Evolutionary conservation across 1,140 invertebrate species (phyloP).

Genomic region (Drosophila tani): DNA sequence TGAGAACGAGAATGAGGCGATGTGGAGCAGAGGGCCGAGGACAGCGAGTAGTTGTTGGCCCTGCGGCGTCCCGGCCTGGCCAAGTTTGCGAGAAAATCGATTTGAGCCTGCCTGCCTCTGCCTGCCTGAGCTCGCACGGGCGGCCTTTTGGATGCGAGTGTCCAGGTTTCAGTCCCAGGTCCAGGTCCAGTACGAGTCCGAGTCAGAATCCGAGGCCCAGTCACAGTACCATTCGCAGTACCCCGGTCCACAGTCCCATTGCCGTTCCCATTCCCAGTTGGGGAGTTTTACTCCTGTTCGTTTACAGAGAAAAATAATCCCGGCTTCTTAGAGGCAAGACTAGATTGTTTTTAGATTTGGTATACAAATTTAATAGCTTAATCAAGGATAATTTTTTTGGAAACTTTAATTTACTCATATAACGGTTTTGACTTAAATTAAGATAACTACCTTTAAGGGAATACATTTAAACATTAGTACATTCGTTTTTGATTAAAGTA

Average conservation of each 20-base stretch:
- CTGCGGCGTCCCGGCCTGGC: constrained; percentile 50
- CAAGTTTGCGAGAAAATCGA: constrained; percentile 82
- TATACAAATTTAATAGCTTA: not conserved
- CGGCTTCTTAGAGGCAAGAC: not conserved
- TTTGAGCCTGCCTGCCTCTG: constrained; percentile 51
- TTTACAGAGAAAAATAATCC: constrained; percentile 8
- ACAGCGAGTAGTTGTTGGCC: constrained; percentile 56
- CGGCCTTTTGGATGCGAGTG: constrained; percentile 58
- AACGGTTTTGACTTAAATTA: too few species aligned
- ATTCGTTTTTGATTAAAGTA: too few species aligned
- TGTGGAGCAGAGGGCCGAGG: constrained; percentile 44
- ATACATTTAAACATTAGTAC: not conserved
- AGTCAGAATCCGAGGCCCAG: constrained; percentile 31
- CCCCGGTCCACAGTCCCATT: constrained; percentile 11
- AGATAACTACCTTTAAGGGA: too few species aligned
- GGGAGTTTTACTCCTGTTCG: constrained; percentile 42
- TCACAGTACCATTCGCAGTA: constrained; percentile 27
- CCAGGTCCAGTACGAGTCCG: constrained; percentile 30
- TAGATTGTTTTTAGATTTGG: not conserved
- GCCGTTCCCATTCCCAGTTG: constrained; percentile 32
- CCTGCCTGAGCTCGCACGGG: constrained; percentile 44
- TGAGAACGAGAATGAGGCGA: constrained; percentile 20
- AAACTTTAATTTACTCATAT: too few species aligned
- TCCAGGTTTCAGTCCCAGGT: constrained; percentile 43
- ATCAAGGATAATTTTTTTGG: too few species aligned